Evolutionary conservation across 30 jellyfish, hydroid and myxozoan species (phyloP).

Genomic region (Clytia hemisphaerica): DNA sequence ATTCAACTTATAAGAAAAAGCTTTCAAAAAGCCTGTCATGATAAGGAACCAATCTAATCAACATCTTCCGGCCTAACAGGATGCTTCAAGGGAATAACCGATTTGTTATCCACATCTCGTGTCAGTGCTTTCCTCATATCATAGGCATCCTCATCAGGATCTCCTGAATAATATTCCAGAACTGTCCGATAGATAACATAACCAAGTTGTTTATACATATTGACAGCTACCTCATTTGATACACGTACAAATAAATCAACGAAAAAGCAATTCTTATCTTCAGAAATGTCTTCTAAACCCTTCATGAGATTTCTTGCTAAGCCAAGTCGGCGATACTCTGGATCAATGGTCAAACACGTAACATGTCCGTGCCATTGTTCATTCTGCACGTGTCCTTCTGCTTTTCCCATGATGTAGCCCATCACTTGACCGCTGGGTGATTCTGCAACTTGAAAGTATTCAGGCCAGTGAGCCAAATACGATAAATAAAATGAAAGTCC

Average conservation of each 20-base stretch:
- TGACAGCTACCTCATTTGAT: conserved; percentile 81
- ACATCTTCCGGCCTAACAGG: conserved; percentile 95
- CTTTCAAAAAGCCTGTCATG: no score
- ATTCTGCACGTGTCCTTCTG: conserved; percentile 86
- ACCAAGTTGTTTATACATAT: conserved; percentile 85
- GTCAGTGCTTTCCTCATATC: conserved; percentile 97
- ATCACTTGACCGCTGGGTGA: conserved; percentile 73
- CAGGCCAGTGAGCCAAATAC: conserved; percentile 97
- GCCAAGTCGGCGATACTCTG: conserved; percentile 83
- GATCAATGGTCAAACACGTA: conserved; percentile 81
- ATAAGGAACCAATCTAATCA: no score
- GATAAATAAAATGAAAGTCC: conserved; percentile 95
- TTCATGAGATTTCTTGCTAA: conserved; percentile 78
- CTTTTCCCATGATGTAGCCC: conserved; percentile 99
- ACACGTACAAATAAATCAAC: conserved; percentile 92
- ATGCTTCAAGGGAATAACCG: conserved; percentile 81
- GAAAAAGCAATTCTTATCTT: conserved; percentile 77
- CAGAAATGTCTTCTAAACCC: conserved; percentile 76
- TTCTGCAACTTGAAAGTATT: conserved; percentile 91
- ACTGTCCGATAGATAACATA: conserved; percentile 84
- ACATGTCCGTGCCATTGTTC: conserved; percentile 99
- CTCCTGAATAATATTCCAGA: conserved; percentile 84
- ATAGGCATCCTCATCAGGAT: conserved; percentile 95
- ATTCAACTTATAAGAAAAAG: no score
- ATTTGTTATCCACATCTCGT: conserved; percentile 67